Evolutionary conservation across 2,797 vertebrate species (phyloP).

Genomic region (Naso thynnoides): DNA sequence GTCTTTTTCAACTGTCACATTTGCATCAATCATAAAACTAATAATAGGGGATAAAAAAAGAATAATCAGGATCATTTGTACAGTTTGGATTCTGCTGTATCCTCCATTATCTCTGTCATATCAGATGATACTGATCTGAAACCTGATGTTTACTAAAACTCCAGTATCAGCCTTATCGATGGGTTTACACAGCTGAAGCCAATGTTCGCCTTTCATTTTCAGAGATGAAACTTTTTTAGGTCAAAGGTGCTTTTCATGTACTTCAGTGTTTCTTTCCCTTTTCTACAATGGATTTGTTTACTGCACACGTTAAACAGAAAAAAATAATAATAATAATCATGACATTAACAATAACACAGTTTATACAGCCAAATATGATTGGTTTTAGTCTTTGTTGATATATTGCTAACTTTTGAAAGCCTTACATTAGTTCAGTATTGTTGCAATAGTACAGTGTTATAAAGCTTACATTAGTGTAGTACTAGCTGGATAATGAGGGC

Average conservation of each 20-base stretch:
- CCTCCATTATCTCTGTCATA: not conserved
- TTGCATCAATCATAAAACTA: too few species aligned
- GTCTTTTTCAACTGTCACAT: too few species aligned
- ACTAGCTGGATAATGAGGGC: not conserved
- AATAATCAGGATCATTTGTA: not conserved
- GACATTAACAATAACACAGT: too few species aligned
- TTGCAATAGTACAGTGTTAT: too few species aligned
- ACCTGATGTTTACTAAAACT: conserved; percentile 4
- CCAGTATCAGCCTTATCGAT: not conserved
- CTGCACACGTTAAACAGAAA: too few species aligned
- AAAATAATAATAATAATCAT: too few species aligned
- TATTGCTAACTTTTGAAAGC: too few species aligned
- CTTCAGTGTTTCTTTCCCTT: not conserved
- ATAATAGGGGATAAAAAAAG: too few species aligned
- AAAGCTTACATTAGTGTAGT: too few species aligned
- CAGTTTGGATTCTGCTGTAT: not conserved
- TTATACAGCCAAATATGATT: not conserved
- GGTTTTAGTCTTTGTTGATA: too few species aligned
- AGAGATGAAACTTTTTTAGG: not conserved
- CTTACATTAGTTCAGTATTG: too few species aligned
- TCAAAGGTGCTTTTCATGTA: not conserved
- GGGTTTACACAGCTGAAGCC: too few species aligned
- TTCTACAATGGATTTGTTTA: not conserved
- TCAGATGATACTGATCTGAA: not conserved
- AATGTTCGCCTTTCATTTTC: conserved; percentile 2